These are phyloP conservation scores for Cremastinae sp. DNA, from an alignment of 2,888 invertebrate species.

Conservation along the genomic window DNA sequence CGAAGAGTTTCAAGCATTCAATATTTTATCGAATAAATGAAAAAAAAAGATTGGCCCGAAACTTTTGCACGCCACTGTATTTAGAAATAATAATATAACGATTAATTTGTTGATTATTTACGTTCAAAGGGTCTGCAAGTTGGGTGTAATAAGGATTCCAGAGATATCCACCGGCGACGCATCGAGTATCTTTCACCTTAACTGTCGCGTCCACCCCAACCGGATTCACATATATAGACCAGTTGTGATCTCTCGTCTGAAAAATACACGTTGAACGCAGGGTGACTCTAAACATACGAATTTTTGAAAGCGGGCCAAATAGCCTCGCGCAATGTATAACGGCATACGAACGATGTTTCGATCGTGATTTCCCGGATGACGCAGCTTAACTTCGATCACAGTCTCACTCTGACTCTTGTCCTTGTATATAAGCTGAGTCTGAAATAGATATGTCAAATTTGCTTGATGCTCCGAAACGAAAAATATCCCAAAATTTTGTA, in stretches of 20 bases:
- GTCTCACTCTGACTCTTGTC: conserved; percentile 95
- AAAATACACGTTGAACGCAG: conserved; percentile 64
- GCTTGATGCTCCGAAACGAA: conserved; percentile 2
- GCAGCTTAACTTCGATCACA: conserved; percentile 91
- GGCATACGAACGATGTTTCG: conserved; percentile 86
- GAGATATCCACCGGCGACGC: conserved; percentile 94
- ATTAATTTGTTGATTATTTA: conserved; percentile 80
- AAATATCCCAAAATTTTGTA: neutral
- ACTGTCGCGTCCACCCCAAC: conserved; percentile 95
- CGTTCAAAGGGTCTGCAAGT: conserved; percentile 93
- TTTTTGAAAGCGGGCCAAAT: conserved; percentile 48
- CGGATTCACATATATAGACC: conserved; percentile 95
- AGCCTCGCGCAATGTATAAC: neutral
- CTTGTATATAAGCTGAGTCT: conserved; percentile 92
- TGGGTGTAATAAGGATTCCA: conserved; percentile 97
- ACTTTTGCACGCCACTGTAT: neutral
- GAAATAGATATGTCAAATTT: conserved; percentile 68
- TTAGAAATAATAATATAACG: neutral
- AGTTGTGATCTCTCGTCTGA: conserved; percentile 91
- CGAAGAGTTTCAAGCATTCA: too few relatives aligned
- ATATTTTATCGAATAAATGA: too few relatives aligned
- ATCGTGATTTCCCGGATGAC: conserved; percentile 93
- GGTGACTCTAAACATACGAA: conserved; percentile 23
- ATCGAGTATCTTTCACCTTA: conserved; percentile 88
- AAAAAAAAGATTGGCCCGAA: too few relatives aligned